Evolutionary conservation across 1,140 invertebrate species (phyloP), one percentile per base, ranked within the genome.

Genomic region (Cheumatopsyche charites): DNA sequence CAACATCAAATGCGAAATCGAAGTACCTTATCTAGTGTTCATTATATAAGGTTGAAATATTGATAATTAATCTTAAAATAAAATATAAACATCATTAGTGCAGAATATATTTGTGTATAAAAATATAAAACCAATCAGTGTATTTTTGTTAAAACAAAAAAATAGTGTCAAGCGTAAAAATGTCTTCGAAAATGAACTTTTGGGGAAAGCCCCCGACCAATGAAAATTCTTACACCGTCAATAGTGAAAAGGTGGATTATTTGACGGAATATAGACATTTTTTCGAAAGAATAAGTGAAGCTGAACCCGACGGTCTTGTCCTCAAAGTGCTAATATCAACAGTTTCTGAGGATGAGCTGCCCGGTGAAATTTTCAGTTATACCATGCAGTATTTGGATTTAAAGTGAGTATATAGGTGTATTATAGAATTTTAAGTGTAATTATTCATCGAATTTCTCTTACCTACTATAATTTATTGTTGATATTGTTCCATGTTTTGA

Each of bases 341-440:
- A 66, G 86, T 93, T 43, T 86, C 86, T 17, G 87, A 90, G 75
- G 79, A 82, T 12, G 92, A 94, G 82, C 81, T 94, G 52, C 84
- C 88, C 76, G 91, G 91, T 41, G 91, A 92, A 82, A 88, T 92
- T 65, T 86, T 92, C 67, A 89, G 91, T 79, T 92, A 91, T 87
- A 88, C 87, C 47, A 86, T 90, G 55, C 90, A 92, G 79, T 93
- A 93, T 83, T 85, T 94, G 62, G 87, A 88, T 77, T 87, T 89
- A 81, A 91, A 89, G 91, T 92, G 82, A 66, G 63, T 23, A 11
- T 29, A 42, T 45, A 15, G n/a, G n/a, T 9, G 7, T 43, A 43
- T 43, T 43, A 43, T 43, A 43, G 7, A 43, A 7, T 9, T 43
- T n/a, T n/a, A n/a, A n/a, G 7, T 63, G 19, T 5, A 4, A 49